Conservation (phyloP, 2,113 vertebrate species). For the Cynocephalus volans region DNA sequence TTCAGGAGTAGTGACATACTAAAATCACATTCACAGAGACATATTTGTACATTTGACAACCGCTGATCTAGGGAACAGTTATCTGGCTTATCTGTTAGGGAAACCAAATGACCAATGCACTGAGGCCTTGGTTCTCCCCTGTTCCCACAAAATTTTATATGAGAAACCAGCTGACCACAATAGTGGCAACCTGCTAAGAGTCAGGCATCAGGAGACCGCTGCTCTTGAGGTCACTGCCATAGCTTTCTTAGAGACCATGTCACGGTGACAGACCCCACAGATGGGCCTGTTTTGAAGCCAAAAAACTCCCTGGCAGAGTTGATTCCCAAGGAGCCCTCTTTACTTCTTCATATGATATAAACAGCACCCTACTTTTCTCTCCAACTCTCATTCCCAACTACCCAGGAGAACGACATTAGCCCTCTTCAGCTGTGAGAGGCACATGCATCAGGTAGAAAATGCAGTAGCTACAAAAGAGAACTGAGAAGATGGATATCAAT, state of each 20-base stretch:
- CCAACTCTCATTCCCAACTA: not conserved
- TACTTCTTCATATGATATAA: not conserved
- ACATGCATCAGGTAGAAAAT: not conserved
- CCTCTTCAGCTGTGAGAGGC: not conserved
- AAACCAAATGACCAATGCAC: not conserved
- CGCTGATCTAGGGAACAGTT: not conserved
- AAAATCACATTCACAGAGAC: not conserved
- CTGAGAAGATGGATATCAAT: not conserved
- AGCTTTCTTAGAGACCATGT: not conserved
- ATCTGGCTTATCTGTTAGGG: not conserved
- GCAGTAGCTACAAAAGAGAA: not conserved
- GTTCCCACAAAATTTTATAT: accelerated
- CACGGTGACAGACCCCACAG: not conserved
- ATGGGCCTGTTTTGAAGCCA: not conserved
- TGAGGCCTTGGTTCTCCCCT: not conserved
- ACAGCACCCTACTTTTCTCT: not conserved
- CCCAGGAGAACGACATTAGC: not conserved
- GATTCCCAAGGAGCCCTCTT: not conserved
- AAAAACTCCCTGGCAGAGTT: not conserved
- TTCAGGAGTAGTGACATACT: not conserved
- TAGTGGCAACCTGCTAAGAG: not conserved
- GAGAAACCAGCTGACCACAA: not conserved
- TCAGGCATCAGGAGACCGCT: not conserved
- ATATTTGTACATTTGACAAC: not conserved
- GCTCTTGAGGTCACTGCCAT: not conserved